Base-by-base conservation (phyloP, 2,888 invertebrate species). In the Drosophila formosana region DNA sequence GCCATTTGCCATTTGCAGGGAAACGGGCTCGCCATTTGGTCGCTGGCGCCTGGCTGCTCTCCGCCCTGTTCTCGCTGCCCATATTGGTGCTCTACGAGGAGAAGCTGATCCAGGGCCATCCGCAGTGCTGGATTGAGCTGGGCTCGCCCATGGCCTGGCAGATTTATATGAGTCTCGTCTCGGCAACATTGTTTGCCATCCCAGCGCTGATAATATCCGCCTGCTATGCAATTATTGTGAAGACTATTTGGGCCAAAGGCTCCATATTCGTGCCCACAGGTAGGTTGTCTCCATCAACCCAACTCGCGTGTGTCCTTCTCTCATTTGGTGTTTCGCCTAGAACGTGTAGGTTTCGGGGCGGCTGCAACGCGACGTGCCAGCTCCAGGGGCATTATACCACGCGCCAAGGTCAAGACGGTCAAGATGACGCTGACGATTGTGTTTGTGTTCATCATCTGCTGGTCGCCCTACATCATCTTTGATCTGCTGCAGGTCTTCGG, bases 381-480 rank as follows among this genome's bases (percentile, higher is more conserved):
- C 91, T 98, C 98, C 26, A 94, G 98, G 53, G 98, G 98, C 47
- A 95, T 98, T 69, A 98, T 98, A 89, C 98, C 98, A 0, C 95
- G 97, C 72, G 98, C 98, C 34, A 98, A 98, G 93, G 97, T 98
- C 85, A 98, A 98, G 94, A 98, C 98, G 13, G 97, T 98, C 72
- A 98, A 98, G 93, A 98, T 98, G 98, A 98, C 98, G 0, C 96
- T 98, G 81, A 98, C 98, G 80, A 98, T 98, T 87, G 98, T 98
- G 67, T 96, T 98, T 87, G 98, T 97, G 37, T 98, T 98, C 92
- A 96, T 98, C 72, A 93, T 98, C 7, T 98, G 98, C 93, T 98
- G 98, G 98, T 97, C 97, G 61, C 98, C 98, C 0, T 98, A 97
- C 93, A 97, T 98, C 92, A 94, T 98, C 61, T 98, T 97, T 93